Conservation (phyloP, 2,797 vertebrate species). For the Moxostoma hubbsi region DNA sequence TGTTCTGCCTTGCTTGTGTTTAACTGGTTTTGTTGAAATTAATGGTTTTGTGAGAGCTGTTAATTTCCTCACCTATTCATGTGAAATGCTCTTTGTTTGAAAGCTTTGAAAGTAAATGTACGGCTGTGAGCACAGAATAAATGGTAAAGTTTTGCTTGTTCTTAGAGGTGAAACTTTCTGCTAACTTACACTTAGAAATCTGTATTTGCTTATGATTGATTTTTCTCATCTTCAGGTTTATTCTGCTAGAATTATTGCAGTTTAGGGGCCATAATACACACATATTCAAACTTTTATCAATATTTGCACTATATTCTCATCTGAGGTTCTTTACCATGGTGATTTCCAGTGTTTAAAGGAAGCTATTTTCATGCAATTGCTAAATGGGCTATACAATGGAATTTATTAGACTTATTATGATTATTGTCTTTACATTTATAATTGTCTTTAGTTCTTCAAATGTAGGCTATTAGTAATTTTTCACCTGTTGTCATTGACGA, state of each 20-base stretch:
- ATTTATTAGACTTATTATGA: no score
- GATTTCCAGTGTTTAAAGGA: no score
- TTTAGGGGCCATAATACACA: no score
- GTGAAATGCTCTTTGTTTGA: constrained; percentile 41
- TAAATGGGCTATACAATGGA: no score
- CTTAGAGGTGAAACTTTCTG: constrained; percentile 9
- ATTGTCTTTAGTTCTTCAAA: no score
- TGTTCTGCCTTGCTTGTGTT: constrained; percentile 50
- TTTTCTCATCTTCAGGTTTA: not conserved
- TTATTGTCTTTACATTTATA: no score
- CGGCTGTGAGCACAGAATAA: not conserved
- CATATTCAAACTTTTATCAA: no score
- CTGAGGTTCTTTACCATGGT: no score
- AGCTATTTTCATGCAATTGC: no score
- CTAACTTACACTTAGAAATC: not conserved
- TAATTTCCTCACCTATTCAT: constrained; percentile 33
- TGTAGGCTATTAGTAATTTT: no score
- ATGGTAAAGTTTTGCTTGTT: constrained; percentile 3
- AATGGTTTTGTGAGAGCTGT: constrained; percentile 41
- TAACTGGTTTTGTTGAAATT: constrained; percentile 52
- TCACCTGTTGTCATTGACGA: no score
- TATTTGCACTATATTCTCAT: no score
- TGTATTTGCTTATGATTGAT: not conserved
- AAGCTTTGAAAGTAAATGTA: constrained; percentile 41
- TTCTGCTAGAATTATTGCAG: not conserved